Percentiles rank a stretch among this genome's conserved stretches.
phyloP scores from a whole-genome alignment of 2,888 invertebrate genomes.

The Lamellibrachia satsuma region DNA sequence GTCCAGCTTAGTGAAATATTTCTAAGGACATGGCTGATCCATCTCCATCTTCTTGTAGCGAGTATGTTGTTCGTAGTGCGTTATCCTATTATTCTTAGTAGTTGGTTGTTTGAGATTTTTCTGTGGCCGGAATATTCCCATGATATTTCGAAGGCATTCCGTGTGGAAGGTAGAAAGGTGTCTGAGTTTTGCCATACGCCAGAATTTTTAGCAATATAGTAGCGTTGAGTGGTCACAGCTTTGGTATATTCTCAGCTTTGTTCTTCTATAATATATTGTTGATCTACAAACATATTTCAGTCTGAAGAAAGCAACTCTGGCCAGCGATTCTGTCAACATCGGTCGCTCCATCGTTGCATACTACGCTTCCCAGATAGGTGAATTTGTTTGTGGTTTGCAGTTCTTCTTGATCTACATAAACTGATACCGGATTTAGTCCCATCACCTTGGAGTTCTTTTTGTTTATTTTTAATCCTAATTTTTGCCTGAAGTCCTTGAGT shows the following conservation, averaged over 20 bases:
- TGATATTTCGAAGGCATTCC: neutral
- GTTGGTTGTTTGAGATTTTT: neutral
- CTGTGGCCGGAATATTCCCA: neutral
- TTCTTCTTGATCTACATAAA: neutral
- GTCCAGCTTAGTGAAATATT: too few relatives aligned
- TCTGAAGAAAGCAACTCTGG: neutral
- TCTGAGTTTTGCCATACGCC: neutral
- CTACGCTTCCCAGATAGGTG: neutral
- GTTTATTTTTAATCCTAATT: too few relatives aligned
- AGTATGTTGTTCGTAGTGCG: neutral
- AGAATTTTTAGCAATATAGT: neutral
- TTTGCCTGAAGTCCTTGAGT: neutral
- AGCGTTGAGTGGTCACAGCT: neutral
- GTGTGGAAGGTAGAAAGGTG: neutral
- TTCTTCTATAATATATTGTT: slow-evolving; percentile 20
- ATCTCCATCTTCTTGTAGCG: too few relatives aligned
- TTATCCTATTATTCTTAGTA: neutral
- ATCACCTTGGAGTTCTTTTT: neutral
- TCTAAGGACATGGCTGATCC: too few relatives aligned
- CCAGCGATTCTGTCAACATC: neutral
- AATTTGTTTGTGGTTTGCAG: neutral
- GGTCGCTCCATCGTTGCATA: neutral
- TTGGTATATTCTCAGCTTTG: neutral
- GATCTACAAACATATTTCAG: neutral
- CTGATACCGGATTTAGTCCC: neutral